Evolutionary conservation across 2,113 vertebrate species (phyloP).

Genomic region (Plecturocebus donacophilus): DNA sequence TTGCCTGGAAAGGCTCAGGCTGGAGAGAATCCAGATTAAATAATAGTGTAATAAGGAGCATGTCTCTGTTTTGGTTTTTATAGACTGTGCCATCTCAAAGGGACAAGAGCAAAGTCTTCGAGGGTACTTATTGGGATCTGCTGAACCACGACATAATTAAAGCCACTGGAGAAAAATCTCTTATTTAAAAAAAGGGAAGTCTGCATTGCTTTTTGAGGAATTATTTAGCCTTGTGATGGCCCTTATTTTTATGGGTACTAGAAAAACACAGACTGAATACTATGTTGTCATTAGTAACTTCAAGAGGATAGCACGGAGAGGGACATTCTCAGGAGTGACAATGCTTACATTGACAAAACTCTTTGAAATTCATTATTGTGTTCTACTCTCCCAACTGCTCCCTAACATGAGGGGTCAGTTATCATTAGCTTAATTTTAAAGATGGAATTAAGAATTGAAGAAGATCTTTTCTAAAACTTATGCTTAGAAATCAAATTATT

Average conservation of each 20-base stretch:
- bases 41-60: constrained; percentile 52
- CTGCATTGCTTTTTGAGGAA: neutral
- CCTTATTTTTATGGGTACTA: neutral
- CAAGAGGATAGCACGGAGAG: neutral
- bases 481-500: neutral
- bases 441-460: neutral
- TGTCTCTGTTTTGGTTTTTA: constrained; percentile 61
- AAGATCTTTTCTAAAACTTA: neutral
- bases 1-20: constrained; percentile 50
- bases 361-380: neutral
- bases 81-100: constrained; percentile 59
- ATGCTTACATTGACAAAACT: neutral
- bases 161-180: neutral
- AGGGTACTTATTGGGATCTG: neutral
- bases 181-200: neutral
- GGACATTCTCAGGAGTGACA: neutral
- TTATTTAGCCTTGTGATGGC: neutral
- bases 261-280: neutral
- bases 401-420: neutral
- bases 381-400: neutral
- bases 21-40: constrained; percentile 75
- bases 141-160: constrained; percentile 37
- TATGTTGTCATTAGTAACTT: neutral
- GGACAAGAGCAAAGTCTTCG: constrained; percentile 10
- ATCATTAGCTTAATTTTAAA: neutral